Percentiles rank a stretch among this genome's conserved stretches.
Evolutionary conservation across 1,140 invertebrate species (phyloP).

Genomic region (Trichoplusia ni): DNA sequence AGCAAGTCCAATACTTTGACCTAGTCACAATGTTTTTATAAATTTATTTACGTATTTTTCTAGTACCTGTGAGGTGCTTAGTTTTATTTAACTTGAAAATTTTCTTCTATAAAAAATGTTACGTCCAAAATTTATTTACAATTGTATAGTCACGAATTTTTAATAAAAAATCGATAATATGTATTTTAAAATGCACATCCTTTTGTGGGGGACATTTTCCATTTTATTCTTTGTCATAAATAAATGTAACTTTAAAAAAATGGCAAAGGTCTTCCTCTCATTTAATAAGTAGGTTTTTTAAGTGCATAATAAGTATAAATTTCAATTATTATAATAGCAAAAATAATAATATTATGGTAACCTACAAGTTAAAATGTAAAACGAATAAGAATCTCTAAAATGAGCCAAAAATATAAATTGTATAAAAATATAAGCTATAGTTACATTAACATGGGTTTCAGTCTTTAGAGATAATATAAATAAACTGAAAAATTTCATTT

Average conservation of each 20-base stretch:
- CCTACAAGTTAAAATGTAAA: slow-evolving; percentile 31
- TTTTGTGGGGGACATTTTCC: slow-evolving; percentile 21
- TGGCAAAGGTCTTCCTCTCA: slow-evolving; percentile 27
- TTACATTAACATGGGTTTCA: slow-evolving; percentile 14
- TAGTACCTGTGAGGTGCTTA: slow-evolving; percentile 2
- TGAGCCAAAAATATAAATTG: slow-evolving; percentile 27
- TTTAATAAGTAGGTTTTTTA: slow-evolving; percentile 25
- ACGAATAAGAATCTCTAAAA: slow-evolving; percentile 28
- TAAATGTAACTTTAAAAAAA: slow-evolving; percentile 8
- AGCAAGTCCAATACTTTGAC: slow-evolving; percentile 16
- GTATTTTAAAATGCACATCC: slow-evolving; percentile 26
- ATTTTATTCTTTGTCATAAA: slow-evolving; percentile 13
- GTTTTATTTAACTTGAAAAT: slow-evolving; percentile 24
- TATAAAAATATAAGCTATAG: slow-evolving; percentile 26
- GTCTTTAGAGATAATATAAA: neutral
- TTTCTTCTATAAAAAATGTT: slow-evolving; percentile 30
- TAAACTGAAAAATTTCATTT: neutral
- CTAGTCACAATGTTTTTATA: slow-evolving; percentile 26
- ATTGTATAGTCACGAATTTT: slow-evolving; percentile 40
- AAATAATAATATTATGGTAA: slow-evolving; percentile 21
- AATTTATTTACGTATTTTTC: slow-evolving; percentile 4
- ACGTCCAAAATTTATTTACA: slow-evolving; percentile 58
- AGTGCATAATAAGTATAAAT: slow-evolving; percentile 26
- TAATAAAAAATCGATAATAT: slow-evolving; percentile 4
- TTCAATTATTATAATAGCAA: slow-evolving; percentile 36